Evolutionary conservation across 1,140 invertebrate genomes (phyloP).

Genomic region (Antheraea mylitta): DNA sequence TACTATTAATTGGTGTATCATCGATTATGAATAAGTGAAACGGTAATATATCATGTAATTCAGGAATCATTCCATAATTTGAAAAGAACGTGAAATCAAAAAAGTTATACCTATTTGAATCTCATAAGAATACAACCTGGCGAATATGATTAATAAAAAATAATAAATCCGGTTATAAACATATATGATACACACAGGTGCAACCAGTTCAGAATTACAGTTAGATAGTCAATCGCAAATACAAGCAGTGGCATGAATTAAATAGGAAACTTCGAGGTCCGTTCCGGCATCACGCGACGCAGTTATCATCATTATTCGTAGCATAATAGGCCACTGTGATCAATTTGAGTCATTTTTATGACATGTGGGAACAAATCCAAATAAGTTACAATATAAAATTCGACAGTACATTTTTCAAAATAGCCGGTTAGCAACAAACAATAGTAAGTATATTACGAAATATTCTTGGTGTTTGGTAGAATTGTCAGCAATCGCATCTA

Average conservation of each 20-base stretch:
- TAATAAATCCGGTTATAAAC: neutral
- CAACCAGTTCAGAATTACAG: neutral
- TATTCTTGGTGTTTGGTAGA: too few species aligned
- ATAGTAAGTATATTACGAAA: too few species aligned
- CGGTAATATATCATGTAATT: too few species aligned
- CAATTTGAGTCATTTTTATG: neutral
- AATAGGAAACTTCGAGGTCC: slow-evolving; percentile 12
- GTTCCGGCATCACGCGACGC: neutral
- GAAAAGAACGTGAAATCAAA: too few species aligned
- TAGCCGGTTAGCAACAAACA: too few species aligned
- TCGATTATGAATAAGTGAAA: too few species aligned
- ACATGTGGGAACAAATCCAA: neutral
- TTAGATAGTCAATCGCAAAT: slow-evolving; percentile 2
- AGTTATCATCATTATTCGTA: slow-evolving; percentile 7
- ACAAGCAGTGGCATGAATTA: slow-evolving; percentile 14
- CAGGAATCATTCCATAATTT: too few species aligned
- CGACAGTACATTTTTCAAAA: neutral
- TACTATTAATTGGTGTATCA: too few species aligned
- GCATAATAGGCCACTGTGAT: neutral
- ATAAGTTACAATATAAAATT: neutral
- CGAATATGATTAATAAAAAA: too few species aligned
- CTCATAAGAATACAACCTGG: too few species aligned
- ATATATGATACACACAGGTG: neutral
- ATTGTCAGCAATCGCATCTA: too few species aligned
- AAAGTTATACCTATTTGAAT: too few species aligned